Evolutionary conservation across 1,140 invertebrate species (phyloP), one percentile per base, ranked within the genome.

Genomic region (Gryllus bimaculatus): DNA sequence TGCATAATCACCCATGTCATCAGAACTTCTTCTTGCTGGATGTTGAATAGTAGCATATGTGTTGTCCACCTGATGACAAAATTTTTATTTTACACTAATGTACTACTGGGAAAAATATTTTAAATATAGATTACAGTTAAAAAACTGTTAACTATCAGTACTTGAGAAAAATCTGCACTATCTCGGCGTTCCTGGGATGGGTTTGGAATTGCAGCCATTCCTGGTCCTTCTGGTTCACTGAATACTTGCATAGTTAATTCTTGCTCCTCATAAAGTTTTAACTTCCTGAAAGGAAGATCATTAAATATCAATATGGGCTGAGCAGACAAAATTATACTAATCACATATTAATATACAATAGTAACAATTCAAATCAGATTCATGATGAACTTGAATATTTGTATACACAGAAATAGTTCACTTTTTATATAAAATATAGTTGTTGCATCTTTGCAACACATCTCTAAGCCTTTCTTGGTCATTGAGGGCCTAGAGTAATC

Each of bases 191-290:
- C 76, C 48, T 66, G 75, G 18, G 49, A 20, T 78, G 15, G 54
- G n/a, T 80, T 48, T 80, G 75, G 76, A 15, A 75, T 80, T 12
- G 76, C 20, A 8, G 79, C 15, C 13, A 80, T 10, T n/a, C 49
- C 76, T 10, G 66, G 18, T 47, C 76, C 66, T 83, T 96, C 94
- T 18, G 94, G 90, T 83, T 93, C 91, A 84, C 90, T 95, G 83
- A 96, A 95, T 3, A 96, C 94, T 85, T 96, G 94, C 95, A 96
- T 96, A 20, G 94, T 96, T 78, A 96, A 86, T 85, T 96, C 95
- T 85, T 97, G 95, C 84, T 97, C 95, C 85, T 97, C 95, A 83
- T 97, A 96, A 0, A 95, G 89, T 83, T 96, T 93, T 20, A 96
- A 86, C 89, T 96, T 96, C 83, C 92, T 94, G 78, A 13, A 83